A percentile compares a stretch with the other conserved stretches of the same genome.
Evolutionary conservation across 2,797 vertebrate genomes (phyloP).

Genomic region (Dermochelys coriacea): DNA sequence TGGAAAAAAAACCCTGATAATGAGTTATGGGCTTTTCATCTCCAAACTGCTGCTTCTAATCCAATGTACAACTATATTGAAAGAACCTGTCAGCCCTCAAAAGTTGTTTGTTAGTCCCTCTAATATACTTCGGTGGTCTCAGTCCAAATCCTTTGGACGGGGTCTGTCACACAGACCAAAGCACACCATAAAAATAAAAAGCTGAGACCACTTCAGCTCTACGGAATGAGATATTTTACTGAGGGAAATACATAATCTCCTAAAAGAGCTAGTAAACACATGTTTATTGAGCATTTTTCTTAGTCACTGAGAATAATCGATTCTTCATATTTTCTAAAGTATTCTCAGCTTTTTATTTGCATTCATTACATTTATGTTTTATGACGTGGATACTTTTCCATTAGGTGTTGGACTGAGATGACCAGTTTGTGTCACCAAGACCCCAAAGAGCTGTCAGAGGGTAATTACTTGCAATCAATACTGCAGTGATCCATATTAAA

Average conservation of each 20-base stretch:
- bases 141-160: neutral
- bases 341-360: constrained; percentile 31
- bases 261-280: neutral
- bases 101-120: neutral
- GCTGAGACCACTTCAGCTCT: neutral
- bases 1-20: neutral
- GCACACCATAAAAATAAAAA: neutral
- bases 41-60: neutral
- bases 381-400: neutral
- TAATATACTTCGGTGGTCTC: neutral
- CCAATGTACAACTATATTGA: neutral
- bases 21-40: neutral
- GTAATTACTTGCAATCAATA: constrained; percentile 24
- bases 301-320: neutral
- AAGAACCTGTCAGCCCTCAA: neutral
- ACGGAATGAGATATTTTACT: neutral
- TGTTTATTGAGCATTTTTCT: constrained; percentile 13
- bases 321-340: constrained; percentile 42
- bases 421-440: neutral
- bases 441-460: neutral
- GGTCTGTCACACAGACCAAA: neutral
- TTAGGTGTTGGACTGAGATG: neutral
- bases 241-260: neutral
- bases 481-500: neutral
- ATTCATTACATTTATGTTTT: constrained; percentile 16